Percentiles rank a stretch among this genome's conserved stretches.
Evolutionary conservation across 2,888 invertebrate species (phyloP).

Genomic region (Ceratothoa steindachneri): DNA sequence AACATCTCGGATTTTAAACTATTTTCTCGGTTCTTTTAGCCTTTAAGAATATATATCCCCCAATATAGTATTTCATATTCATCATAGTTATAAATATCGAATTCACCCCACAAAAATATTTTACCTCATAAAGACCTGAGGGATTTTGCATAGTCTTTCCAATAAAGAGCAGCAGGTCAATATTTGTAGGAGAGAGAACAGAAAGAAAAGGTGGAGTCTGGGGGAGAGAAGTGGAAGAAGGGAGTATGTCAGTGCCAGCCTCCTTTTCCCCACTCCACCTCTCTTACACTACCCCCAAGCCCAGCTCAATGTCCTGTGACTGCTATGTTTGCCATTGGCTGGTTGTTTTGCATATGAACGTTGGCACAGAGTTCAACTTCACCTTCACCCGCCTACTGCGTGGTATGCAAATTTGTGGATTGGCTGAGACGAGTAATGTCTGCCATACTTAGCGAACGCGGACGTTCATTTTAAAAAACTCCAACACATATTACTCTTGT

Average conservation of each 20-base stretch:
- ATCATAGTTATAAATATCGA: too few species aligned
- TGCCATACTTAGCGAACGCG: too few species aligned
- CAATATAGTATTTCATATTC: too few species aligned
- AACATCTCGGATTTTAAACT: too few species aligned
- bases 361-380: neutral
- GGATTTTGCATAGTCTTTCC: neutral
- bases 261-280: neutral
- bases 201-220: neutral
- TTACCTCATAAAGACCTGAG: too few species aligned
- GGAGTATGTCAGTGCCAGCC: neutral
- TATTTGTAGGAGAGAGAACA: neutral
- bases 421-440: neutral
- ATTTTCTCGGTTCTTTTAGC: too few species aligned
- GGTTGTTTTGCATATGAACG: constrained; percentile 1
- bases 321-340: constrained; percentile 9
- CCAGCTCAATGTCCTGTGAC: neutral
- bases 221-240: neutral
- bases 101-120: too few species aligned
- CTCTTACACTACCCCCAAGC: neutral
- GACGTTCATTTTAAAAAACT: too few species aligned
- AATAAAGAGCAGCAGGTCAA: constrained; percentile 7
- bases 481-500: too few species aligned
- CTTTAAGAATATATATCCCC: too few species aligned
- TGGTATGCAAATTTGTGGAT: neutral
- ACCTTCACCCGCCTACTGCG: neutral